Percentiles rank a stretch among this genome's conserved stretches.
These are phyloP conservation scores for Otus scops DNA, from an alignment of 2,797 vertebrate species.

Conservation along the genomic window DNA sequence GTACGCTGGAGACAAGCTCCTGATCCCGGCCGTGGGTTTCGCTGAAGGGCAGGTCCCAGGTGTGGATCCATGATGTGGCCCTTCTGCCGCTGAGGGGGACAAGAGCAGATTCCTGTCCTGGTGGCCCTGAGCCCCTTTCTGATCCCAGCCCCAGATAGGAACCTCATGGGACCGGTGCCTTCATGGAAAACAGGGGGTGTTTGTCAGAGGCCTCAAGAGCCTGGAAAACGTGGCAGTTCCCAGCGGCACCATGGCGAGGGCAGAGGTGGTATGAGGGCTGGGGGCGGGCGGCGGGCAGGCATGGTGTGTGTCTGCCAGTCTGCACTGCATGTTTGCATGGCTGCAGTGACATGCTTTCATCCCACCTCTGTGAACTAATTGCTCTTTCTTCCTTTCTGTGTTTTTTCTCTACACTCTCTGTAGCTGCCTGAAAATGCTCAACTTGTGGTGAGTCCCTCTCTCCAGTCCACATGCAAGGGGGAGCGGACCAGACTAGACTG, in stretches of 20 bases:
- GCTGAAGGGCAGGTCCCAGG: not conserved
- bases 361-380: conserved; percentile 93
- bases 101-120: not conserved
- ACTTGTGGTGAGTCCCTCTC: conserved; percentile 99
- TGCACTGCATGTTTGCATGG: conserved; percentile 81
- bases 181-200: rapidly evolving
- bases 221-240: not conserved
- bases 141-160: not conserved
- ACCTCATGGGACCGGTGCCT: not conserved
- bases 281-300: conserved; percentile 47
- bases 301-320: conserved; percentile 64
- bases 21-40: rapidly evolving
- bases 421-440: conserved; percentile 99
- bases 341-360: conserved; percentile 84
- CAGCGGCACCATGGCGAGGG: not conserved
- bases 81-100: not conserved
- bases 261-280: conserved; percentile 46
- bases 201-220: not conserved
- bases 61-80: not conserved
- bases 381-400: conserved; percentile 83
- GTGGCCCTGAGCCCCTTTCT: not conserved
- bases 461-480: conserved; percentile 89
- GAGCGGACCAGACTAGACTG: conserved; percentile 90
- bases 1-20: not conserved
- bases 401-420: conserved; percentile 93